A percentile compares a stretch with the other conserved stretches of the same genome.
Evolutionary conservation across 2,888 invertebrate species (phyloP).

Genomic region (Cataglyphis livida): DNA sequence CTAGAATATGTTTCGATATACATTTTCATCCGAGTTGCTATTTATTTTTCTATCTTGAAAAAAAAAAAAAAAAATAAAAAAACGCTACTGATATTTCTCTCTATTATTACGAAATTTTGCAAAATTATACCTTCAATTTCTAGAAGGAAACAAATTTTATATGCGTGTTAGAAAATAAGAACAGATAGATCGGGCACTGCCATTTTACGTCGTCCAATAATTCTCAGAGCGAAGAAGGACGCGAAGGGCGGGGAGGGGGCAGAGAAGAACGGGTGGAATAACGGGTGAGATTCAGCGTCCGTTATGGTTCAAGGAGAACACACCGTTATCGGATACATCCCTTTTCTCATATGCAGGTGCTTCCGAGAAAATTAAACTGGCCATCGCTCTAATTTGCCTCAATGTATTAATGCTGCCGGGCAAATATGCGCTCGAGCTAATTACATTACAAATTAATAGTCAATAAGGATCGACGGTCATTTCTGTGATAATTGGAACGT

Average conservation of each 20-base stretch:
- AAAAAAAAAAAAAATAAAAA: too few species aligned
- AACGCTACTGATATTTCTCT: not conserved
- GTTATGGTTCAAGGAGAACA: slow-evolving; percentile 78
- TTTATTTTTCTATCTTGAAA: not conserved
- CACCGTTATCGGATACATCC: slow-evolving; percentile 77
- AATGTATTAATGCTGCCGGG: slow-evolving; percentile 23
- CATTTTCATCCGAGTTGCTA: not conserved
- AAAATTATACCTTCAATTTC: not conserved
- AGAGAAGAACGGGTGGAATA: slow-evolving; percentile 70
- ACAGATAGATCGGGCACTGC: not conserved
- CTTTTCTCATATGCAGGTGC: slow-evolving; percentile 62
- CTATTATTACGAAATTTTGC: slow-evolving; percentile 6
- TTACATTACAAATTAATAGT: slow-evolving; percentile 38
- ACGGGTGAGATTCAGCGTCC: slow-evolving; percentile 73
- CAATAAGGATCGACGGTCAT: slow-evolving; percentile 28
- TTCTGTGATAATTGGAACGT: not conserved
- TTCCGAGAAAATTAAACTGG: slow-evolving; percentile 50
- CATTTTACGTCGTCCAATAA: slow-evolving; percentile 32
- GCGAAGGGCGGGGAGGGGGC: slow-evolving; percentile 58
- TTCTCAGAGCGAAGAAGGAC: slow-evolving; percentile 33
- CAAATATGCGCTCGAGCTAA: slow-evolving; percentile 11
- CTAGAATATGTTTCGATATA: not conserved
- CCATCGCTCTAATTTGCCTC: slow-evolving; percentile 31
- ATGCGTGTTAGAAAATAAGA: not conserved
- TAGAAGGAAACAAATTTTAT: not conserved